Conservation (phyloP, 2,888 invertebrate genomes). For the Coelogynopora nodosa region DNA sequence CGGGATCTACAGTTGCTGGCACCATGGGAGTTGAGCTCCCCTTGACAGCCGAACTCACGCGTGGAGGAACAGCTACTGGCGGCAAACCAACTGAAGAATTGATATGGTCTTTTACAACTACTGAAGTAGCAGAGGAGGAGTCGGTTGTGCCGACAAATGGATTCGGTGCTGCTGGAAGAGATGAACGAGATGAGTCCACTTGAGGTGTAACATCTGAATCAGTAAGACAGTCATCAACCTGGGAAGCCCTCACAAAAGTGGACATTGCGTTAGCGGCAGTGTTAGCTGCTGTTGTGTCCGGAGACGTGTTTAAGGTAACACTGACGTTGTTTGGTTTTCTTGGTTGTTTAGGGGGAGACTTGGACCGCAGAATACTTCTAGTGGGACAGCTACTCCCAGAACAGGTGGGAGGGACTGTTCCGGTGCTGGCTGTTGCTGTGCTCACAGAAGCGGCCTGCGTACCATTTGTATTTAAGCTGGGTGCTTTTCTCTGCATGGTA, state of each 20-base stretch:
- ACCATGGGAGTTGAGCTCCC: not conserved
- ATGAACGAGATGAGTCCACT: not conserved
- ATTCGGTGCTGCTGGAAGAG: no score
- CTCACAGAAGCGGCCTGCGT: not conserved
- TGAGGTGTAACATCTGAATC: not conserved
- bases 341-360: not conserved
- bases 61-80: not conserved
- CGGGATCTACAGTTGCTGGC: not conserved
- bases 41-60: not conserved
- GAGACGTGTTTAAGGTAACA: not conserved
- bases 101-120: not conserved
- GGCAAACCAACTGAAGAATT: not conserved
- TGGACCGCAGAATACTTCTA: not conserved
- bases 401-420: not conserved
- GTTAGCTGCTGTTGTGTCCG: not conserved
- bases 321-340: not conserved
- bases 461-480: not conserved
- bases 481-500: not conserved
- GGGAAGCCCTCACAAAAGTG: not conserved
- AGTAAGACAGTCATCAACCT: not conserved
- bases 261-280: not conserved
- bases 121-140: not conserved
- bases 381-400: not conserved
- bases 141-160: no score
- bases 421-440: not conserved